Evolutionary conservation across 2,888 invertebrate genomes (phyloP), one percentile per base, ranked within the genome.

Genomic region (Diarsia mendica): DNA sequence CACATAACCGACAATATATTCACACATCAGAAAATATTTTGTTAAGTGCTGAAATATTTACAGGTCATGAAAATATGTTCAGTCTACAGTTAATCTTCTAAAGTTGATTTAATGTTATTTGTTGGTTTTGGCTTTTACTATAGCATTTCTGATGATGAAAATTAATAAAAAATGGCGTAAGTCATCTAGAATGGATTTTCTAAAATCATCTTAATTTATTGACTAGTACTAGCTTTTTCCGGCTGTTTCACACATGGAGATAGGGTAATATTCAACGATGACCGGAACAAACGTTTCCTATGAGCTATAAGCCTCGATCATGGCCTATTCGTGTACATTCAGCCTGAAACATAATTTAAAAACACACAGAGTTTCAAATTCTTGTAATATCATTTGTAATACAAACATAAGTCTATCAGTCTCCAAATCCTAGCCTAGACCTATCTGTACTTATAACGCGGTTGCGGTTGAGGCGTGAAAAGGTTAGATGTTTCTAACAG

Each of bases 41-140:
- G 33, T 23, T 53, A 82, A 58, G 80, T 72, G 85, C n/a, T 80
- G 83, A 83, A 85, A 85, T 73, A 69, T 76, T 68, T 65, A 72
- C 68, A 82, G 69, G 69, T 80, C 66, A 72, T 70, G 68, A 67
- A 73, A 84, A 71, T 75, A 64, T 58, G 53, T 74, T 73, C 51
- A 33, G 48, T 75, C 49, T 72, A 23, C 58, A 66, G 49, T 33
- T 51, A 60, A 65, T 80, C 46, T 70, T 53, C 49, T 70, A 64
- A 82, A 68, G 49, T 72, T 55, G 58, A 33, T 53, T 18, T 55
- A 48, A 67, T 74, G 18, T 77, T 68, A 61, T 74, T 33, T 6
- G 44, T 73, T 48, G 39, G 13, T 1, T 51, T 72, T 15, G 33
- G 44, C 48, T 28, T 53, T 66, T 66, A 65, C 15, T 76, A 53